Evolutionary conservation across 2,888 invertebrate genomes (phyloP), one percentile per base, ranked within the genome.

Genomic region (Theretra japonica): DNA sequence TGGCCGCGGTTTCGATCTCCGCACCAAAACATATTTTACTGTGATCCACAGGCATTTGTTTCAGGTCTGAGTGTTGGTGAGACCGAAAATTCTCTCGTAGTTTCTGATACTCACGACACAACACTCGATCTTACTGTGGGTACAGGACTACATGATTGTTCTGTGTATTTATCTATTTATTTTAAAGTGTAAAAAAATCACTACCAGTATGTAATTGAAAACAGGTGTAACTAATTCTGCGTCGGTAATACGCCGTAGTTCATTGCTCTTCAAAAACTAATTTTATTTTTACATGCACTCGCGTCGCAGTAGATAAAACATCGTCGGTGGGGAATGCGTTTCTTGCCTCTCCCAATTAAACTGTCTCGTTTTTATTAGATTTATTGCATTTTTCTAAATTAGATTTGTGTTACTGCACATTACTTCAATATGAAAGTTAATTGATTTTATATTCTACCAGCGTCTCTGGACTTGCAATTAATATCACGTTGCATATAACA

Each of bases 181-280:
- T 21, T 41, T 33, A n/a, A n/a, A n/a, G n/a, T n/a, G n/a, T n/a
- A 2, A 8, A 60, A n/a, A 19, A 11, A 19, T 8, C 21, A 28
- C 19, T 15, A 30, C n/a, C 33, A 65, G 11, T 50, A 4, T 17
- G 19, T 41, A 56, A 68, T 53, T n/a, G 70, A 75, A 73, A 71
- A 74, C 73, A 73, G 65, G 70, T 71, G 59, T 70, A 60, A 59
- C n/a, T n/a, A 71, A 76, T 72, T 41, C 23, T 7, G 68, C 74
- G 62, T 69, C 70, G 71, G 72, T 74, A 50, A 21, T 60, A 70
- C 72, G 69, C 73, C 70, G 69, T 73, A 73, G 84, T 78, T 83
- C 83, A 83, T 75, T 73, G 83, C 76, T 75, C 83, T 76, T 73
- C 69, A 72, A 74, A 77, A 72, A 76, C 21, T 80, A 72, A 75